Percentiles rank a stretch among this genome's conserved stretches.
Evolutionary conservation across 2,797 vertebrate genomes (phyloP).

Genomic region (Aphelocoma californica): DNA sequence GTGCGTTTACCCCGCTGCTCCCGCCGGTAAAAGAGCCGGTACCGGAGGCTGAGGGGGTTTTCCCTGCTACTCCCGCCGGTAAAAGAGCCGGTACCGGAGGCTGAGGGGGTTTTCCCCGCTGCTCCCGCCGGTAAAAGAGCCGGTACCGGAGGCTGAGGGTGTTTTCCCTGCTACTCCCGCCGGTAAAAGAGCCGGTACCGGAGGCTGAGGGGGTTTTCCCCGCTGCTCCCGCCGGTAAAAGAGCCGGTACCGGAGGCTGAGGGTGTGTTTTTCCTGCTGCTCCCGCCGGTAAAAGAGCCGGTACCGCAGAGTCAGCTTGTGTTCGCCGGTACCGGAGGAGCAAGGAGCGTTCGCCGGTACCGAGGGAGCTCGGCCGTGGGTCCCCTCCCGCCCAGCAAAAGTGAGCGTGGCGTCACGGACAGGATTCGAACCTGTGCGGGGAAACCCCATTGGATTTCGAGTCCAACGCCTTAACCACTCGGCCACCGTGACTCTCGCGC

Average conservation of each 20-base stretch:
- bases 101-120: rapidly evolving
- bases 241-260: too few relatives aligned
- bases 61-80: too few relatives aligned
- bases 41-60: too few relatives aligned
- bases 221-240: neutral
- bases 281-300: neutral
- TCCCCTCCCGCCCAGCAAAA: neutral
- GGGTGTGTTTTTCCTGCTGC: rapidly evolving
- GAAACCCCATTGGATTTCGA: constrained; percentile 97
- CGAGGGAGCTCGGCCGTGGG: rapidly evolving
- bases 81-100: too few relatives aligned
- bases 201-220: too few relatives aligned
- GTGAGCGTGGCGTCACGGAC: constrained; percentile 80
- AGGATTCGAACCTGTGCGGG: constrained; percentile 94
- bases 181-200: too few relatives aligned
- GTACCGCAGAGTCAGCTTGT: rapidly evolving
- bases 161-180: too few relatives aligned
- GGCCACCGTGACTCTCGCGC: constrained; percentile 85
- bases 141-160: neutral
- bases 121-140: neutral
- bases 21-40: too few relatives aligned
- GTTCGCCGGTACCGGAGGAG: rapidly evolving
- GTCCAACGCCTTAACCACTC: constrained; percentile 97
- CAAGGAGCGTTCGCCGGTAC: rapidly evolving
- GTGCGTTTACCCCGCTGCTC: too few relatives aligned